These are phyloP conservation scores for Drosophila subobscura DNA, from an alignment of 1,140 invertebrate genomes.

Conservation along the genomic window DNA sequence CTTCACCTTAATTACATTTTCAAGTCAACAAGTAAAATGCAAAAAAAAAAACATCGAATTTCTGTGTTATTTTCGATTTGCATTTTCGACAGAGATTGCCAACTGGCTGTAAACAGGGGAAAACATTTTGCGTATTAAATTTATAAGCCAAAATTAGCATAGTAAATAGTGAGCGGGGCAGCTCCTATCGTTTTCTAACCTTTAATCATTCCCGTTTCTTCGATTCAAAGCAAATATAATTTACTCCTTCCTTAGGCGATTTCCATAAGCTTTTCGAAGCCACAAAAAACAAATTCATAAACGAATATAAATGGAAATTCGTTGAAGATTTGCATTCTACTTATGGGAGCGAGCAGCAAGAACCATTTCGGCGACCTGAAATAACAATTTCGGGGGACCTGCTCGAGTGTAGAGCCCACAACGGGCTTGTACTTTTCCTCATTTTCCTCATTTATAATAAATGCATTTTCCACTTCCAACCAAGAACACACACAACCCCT, in stretches of 20 bases:
- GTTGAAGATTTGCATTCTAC: constrained; percentile 43
- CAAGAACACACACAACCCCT: constrained; percentile 1
- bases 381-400: background rate
- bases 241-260: constrained; percentile 6
- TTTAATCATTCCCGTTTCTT: constrained; percentile 14
- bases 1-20: too few species aligned
- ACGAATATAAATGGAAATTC: constrained; percentile 60
- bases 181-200: background rate
- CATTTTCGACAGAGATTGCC: constrained; percentile 7
- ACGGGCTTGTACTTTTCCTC: background rate
- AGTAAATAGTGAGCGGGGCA: constrained; percentile 4
- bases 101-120: constrained; percentile 18
- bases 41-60: too few species aligned
- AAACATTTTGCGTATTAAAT: constrained; percentile 20
- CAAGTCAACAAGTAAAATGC: too few species aligned
- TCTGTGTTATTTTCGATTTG: constrained; percentile 7
- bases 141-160: constrained; percentile 25
- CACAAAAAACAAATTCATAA: constrained; percentile 50
- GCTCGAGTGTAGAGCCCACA: constrained; percentile 1
- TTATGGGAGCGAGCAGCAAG: constrained; percentile 7
- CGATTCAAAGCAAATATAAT: constrained; percentile 23
- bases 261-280: constrained; percentile 39
- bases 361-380: constrained; percentile 9
- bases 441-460: constrained; percentile 33
- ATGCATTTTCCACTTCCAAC: constrained; percentile 38